Percentiles rank a stretch among this genome's conserved stretches.
Evolutionary conservation across 2,113 vertebrate species (phyloP).

Genomic region (Ceyx melanurus): DNA sequence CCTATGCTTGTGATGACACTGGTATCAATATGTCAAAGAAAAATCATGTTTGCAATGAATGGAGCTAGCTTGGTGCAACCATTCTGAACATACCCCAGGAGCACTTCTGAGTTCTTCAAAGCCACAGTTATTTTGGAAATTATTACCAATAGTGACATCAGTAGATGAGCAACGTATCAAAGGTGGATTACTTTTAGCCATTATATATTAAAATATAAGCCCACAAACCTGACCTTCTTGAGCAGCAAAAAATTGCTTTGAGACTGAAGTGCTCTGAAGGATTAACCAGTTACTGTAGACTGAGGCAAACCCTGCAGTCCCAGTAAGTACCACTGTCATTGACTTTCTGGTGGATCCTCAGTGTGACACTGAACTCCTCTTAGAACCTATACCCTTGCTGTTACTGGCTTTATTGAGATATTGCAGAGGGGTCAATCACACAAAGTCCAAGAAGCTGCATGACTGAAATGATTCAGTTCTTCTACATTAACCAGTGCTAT

Average conservation of each 20-base stretch:
- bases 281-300: background rate
- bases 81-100: background rate
- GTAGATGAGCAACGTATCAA: background rate
- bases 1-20: background rate
- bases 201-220: background rate
- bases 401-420: background rate
- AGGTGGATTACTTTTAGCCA: background rate
- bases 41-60: background rate
- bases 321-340: background rate
- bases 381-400: background rate
- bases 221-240: background rate
- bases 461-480: background rate
- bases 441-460: background rate
- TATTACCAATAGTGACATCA: background rate
- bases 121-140: background rate
- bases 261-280: background rate
- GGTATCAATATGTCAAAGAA: background rate
- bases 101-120: background rate
- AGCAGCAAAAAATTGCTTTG: background rate
- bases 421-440: accelerated
- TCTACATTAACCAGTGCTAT: background rate
- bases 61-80: background rate
- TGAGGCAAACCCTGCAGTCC: background rate
- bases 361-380: background rate
- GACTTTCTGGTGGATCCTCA: background rate